phyloP scores from a whole-genome alignment of 53 echinoderm and acorn worm species.

The Luidia sarsii region DNA sequence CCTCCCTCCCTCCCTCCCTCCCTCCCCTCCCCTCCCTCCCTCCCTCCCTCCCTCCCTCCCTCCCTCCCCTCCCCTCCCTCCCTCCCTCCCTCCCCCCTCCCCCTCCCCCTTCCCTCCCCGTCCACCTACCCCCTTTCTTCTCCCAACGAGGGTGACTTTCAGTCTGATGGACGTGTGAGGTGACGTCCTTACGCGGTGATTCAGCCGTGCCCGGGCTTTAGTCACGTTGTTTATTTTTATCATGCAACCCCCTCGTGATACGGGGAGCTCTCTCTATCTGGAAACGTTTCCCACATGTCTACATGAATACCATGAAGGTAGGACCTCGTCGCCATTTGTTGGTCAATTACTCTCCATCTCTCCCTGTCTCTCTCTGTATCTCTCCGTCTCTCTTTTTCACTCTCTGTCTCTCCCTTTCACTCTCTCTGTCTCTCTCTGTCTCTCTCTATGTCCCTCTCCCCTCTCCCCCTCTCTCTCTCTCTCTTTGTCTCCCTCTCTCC shows the following conservation, averaged over 20 bases:
- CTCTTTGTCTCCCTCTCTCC: too few species aligned
- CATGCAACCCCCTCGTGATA: too few species aligned
- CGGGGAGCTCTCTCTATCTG: too few species aligned
- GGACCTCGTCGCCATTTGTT: not conserved
- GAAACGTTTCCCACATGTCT: too few species aligned
- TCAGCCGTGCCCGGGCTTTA: conserved; percentile 12
- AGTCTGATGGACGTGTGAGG: too few species aligned
- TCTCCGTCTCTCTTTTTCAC: too few species aligned
- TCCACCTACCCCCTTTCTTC: not conserved
- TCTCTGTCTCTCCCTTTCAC: too few species aligned
- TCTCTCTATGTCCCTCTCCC: too few species aligned
- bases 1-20: not conserved
- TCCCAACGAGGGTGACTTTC: not conserved
- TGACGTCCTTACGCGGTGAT: conserved; percentile 20
- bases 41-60: not conserved
- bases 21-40: not conserved
- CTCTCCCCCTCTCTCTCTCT: too few species aligned
- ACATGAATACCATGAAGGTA: conserved; percentile 55
- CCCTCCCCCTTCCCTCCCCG: not conserved
- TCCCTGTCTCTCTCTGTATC: too few species aligned
- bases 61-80: not conserved
- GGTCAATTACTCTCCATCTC: too few species aligned
- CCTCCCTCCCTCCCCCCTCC: not conserved
- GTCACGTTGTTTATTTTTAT: conserved; percentile 45
- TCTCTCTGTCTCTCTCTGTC: too few species aligned